Evolutionary conservation across 1,140 invertebrate species (phyloP).

Genomic region (Leptinotarsa lineolata): DNA sequence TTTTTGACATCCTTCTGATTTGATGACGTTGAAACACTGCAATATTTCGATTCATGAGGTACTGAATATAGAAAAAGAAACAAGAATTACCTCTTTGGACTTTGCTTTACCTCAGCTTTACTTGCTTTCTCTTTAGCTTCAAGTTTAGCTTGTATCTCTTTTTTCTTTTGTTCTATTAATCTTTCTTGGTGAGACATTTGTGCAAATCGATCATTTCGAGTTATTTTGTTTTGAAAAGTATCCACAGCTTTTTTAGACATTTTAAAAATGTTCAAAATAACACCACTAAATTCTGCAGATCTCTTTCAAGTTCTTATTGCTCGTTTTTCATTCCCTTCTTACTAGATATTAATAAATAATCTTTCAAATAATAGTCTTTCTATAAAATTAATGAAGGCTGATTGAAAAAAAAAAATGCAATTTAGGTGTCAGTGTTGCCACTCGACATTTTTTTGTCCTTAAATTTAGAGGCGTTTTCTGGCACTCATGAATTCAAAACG

Average conservation of each 20-base stretch:
- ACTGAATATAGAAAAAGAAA: slow-evolving; percentile 24
- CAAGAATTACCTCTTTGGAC: neutral
- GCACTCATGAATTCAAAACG: too few relatives aligned
- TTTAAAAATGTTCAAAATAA: slow-evolving; percentile 20
- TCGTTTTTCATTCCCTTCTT: too few relatives aligned
- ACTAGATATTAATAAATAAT: too few relatives aligned
- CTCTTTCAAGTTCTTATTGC: too few relatives aligned
- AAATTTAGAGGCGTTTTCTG: too few relatives aligned
- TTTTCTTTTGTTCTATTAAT: slow-evolving; percentile 79
- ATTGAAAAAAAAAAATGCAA: too few relatives aligned
- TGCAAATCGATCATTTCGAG: slow-evolving; percentile 66
- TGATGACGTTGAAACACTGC: neutral
- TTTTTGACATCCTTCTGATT: slow-evolving; percentile 56
- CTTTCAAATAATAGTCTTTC: too few relatives aligned
- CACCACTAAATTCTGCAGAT: neutral
- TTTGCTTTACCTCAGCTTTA: slow-evolving; percentile 50
- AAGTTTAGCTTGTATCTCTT: slow-evolving; percentile 71
- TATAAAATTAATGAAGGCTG: too few relatives aligned
- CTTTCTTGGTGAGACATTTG: slow-evolving; percentile 83
- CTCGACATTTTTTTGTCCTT: too few relatives aligned
- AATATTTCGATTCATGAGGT: slow-evolving; percentile 13
- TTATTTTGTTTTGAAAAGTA: slow-evolving; percentile 63
- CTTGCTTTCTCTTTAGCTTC: slow-evolving; percentile 62
- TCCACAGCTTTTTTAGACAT: slow-evolving; percentile 55
- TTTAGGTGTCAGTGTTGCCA: too few relatives aligned